phyloP scores from a whole-genome alignment of 2,888 invertebrate species.

The Sepioteuthis lessoniana region DNA sequence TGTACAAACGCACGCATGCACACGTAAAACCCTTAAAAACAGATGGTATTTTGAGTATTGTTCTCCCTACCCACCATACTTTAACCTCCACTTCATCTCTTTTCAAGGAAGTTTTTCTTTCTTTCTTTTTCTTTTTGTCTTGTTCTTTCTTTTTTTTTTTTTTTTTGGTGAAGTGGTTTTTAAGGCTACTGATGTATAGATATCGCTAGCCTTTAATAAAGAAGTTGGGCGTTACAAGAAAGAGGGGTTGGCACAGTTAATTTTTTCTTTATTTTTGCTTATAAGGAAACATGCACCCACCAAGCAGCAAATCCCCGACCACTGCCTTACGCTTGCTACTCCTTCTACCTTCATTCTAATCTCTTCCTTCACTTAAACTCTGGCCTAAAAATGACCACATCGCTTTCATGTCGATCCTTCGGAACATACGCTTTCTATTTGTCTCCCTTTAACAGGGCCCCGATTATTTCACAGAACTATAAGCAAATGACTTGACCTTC shows the following conservation, averaged over 20 bases:
- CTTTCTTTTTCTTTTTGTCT: too few relatives aligned
- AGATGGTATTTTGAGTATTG: not conserved
- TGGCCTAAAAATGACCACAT: not conserved
- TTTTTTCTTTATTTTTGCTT: not conserved
- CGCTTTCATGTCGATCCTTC: not conserved
- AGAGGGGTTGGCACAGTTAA: not conserved
- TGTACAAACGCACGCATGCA: not conserved
- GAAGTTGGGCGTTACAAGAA: not conserved
- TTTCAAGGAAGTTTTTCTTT: not conserved
- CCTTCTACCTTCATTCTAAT: not conserved
- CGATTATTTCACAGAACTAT: not conserved
- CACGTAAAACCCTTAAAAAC: not conserved
- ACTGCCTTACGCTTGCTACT: not conserved
- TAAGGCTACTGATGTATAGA: not conserved
- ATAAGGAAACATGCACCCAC: not conserved
- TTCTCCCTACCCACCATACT: not conserved
- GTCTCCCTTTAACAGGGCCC: not conserved
- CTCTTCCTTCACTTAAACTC: not conserved
- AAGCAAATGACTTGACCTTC: slow-evolving; percentile 6
- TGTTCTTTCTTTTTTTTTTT: too few relatives aligned
- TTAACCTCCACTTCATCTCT: not conserved
- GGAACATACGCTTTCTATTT: not conserved
- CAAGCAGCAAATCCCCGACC: not conserved
- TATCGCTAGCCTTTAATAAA: slow-evolving; percentile 33
- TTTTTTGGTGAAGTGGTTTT: not conserved